A percentile compares a stretch with the other conserved stretches of the same genome.
These are phyloP conservation scores for Alsophila aescularia DNA, from an alignment of 2,888 invertebrate species.

Conservation along the genomic window DNA sequence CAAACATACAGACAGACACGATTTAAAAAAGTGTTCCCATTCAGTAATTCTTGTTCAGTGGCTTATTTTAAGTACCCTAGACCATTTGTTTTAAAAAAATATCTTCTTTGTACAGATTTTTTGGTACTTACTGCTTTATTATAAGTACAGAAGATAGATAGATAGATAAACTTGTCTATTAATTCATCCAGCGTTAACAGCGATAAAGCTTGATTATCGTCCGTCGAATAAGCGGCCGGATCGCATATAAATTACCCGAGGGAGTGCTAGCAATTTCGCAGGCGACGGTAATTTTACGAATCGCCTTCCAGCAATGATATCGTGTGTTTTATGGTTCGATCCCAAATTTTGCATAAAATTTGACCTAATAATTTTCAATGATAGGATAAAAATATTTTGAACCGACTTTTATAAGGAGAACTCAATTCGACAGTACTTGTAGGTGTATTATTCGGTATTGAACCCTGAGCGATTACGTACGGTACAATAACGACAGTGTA, in stretches of 20 bases:
- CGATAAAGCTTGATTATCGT: slow-evolving; percentile 14
- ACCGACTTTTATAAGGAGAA: too few relatives aligned
- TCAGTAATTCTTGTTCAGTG: too few relatives aligned
- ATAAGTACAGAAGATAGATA: too few relatives aligned
- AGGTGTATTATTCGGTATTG: too few relatives aligned
- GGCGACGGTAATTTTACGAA: slow-evolving; percentile 15
- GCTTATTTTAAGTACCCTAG: too few relatives aligned
- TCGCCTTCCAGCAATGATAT: slow-evolving; percentile 15
- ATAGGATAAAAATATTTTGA: slow-evolving; percentile 4
- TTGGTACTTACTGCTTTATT: too few relatives aligned
- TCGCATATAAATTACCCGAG: slow-evolving; percentile 19
- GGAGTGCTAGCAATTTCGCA: slow-evolving; percentile 13
- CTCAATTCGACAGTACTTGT: not conserved
- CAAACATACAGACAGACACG: too few relatives aligned
- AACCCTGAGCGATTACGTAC: not conserved
- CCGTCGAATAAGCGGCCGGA: slow-evolving; percentile 10
- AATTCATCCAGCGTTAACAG: not conserved
- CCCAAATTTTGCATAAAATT: slow-evolving; percentile 12
- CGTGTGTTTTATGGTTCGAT: slow-evolving; percentile 14
- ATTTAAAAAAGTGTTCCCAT: too few relatives aligned
- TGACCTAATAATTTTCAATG: slow-evolving; percentile 4
- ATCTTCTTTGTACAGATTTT: too few relatives aligned
- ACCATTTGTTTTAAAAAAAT: too few relatives aligned
- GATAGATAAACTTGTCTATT: slow-evolving; percentile 3
- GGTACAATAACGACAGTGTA: too few relatives aligned